phyloP scores from a whole-genome alignment of 2,797 vertebrate species.

The Bovichtus diacanthus region DNA sequence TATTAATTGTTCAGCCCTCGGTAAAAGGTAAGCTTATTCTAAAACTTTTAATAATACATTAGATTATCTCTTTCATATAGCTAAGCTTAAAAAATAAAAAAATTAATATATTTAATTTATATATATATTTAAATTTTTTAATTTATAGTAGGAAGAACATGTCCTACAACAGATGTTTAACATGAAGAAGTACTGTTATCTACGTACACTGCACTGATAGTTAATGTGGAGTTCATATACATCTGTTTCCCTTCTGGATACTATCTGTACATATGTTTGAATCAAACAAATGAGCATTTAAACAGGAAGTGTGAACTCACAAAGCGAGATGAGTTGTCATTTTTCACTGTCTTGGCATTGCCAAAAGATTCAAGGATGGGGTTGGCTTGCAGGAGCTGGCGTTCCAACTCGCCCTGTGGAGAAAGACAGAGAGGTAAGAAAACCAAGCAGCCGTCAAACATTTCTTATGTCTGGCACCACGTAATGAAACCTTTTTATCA shows the following conservation, averaged over 20 bases:
- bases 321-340: slow-evolving; percentile 99
- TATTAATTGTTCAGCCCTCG: no score
- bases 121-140: no score
- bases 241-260: background rate
- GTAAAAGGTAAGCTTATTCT: no score
- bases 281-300: slow-evolving; percentile 17
- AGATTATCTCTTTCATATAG: no score
- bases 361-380: slow-evolving; percentile 98
- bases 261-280: slow-evolving; percentile 13
- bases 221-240: background rate
- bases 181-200: no score
- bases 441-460: slow-evolving; percentile 29
- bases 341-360: slow-evolving; percentile 99
- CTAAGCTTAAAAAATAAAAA: no score
- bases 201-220: background rate
- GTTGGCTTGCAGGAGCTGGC: slow-evolving; percentile 98
- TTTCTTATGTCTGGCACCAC: background rate
- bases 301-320: slow-evolving; percentile 85
- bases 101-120: no score
- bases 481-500: slow-evolving; percentile 86
- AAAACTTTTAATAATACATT: no score
- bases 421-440: slow-evolving; percentile 42
- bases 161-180: no score
- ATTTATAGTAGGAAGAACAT: no score
- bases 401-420: slow-evolving; percentile 95